Conservation (phyloP, 2,888 invertebrate species). For the Lymantria dispar region DNA sequence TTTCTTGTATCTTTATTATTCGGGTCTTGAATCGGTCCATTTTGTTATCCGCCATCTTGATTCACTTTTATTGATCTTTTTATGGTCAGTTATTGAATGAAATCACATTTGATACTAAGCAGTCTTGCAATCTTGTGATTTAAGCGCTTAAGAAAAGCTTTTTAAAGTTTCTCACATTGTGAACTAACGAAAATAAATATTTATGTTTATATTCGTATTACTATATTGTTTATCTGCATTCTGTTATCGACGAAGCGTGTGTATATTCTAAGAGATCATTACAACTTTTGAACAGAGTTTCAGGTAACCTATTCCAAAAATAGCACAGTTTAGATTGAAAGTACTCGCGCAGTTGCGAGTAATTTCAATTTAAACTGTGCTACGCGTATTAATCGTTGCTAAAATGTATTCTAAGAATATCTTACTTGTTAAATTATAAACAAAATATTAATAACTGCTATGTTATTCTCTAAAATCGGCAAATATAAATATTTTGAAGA, state of each 20-base stretch:
- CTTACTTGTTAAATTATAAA: neutral
- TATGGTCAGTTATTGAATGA: too few relatives aligned
- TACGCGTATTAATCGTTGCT: neutral
- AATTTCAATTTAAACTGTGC: neutral
- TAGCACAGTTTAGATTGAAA: neutral
- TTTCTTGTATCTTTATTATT: conserved; percentile 63
- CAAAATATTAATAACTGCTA: neutral
- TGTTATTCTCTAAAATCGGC: too few relatives aligned
- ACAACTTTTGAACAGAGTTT: neutral
- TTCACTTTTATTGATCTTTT: neutral
- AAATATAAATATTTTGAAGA: too few relatives aligned
- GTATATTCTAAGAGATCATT: neutral
- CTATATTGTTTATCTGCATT: neutral
- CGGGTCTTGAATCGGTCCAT: conserved; percentile 62
- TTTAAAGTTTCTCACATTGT: neutral
- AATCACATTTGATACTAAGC: too few relatives aligned
- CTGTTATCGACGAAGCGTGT: neutral
- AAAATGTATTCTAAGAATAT: neutral
- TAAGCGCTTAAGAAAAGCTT: neutral
- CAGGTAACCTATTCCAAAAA: neutral
- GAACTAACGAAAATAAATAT: neutral
- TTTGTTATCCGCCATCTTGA: conserved; percentile 59
- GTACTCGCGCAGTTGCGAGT: neutral
- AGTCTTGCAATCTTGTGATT: too few relatives aligned
- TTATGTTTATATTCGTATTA: neutral